Conservation (phyloP, 2,113 vertebrate genomes). For the Choloepus hoffmanni region DNA sequence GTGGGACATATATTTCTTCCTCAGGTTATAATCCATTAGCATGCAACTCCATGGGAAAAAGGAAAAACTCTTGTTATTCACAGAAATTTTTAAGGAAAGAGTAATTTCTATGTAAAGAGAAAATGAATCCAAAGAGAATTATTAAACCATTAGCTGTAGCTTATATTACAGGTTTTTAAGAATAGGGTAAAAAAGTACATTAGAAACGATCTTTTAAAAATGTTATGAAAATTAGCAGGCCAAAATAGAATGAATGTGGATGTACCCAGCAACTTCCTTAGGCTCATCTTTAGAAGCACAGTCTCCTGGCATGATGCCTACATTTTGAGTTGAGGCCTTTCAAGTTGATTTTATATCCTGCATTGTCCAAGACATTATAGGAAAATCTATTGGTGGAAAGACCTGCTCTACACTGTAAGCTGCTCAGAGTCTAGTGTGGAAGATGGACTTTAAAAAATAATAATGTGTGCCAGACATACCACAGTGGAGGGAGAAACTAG, state of each 20-base stretch:
- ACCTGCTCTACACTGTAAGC: background rate
- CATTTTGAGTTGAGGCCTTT: background rate
- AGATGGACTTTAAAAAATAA: background rate
- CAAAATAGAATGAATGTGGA: background rate
- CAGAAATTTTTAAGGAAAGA: slow-evolving; percentile 46
- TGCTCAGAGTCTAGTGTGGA: background rate
- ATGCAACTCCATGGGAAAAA: background rate
- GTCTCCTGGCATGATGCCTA: background rate
- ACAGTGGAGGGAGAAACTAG: background rate
- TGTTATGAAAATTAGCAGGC: background rate
- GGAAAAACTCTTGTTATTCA: background rate
- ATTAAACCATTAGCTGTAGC: background rate
- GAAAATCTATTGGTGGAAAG: background rate
- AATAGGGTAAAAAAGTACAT: background rate
- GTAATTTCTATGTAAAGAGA: background rate
- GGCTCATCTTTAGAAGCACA: background rate
- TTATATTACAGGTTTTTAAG: background rate
- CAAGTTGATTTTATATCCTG: background rate
- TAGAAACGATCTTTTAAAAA: slow-evolving; percentile 18
- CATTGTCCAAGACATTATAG: background rate
- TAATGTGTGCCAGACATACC: background rate
- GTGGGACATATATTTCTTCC: background rate
- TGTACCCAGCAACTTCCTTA: background rate
- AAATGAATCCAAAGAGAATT: background rate
- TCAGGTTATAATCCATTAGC: slow-evolving; percentile 25